phyloP scores from a whole-genome alignment of 2,113 vertebrate species.

The Colossoma macropomum region DNA sequence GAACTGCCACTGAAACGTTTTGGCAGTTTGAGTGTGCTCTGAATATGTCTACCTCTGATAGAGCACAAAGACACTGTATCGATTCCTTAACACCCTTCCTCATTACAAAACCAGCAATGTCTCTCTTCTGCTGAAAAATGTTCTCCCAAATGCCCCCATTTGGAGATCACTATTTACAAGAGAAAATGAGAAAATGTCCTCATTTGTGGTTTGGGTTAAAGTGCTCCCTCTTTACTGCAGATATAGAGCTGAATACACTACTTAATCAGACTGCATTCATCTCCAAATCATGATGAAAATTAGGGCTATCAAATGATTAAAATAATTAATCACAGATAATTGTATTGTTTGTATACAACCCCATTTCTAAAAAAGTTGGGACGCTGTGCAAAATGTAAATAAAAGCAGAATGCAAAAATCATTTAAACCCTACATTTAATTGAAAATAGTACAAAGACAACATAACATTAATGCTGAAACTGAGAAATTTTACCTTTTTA shows the following conservation, averaged over 20 bases:
- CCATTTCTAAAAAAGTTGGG: too few species aligned
- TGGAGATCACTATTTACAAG: not conserved
- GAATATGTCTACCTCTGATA: not conserved
- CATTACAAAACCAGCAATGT: not conserved
- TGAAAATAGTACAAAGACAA: too few species aligned
- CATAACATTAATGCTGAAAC: too few species aligned
- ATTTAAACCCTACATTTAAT: too few species aligned
- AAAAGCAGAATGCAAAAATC: too few species aligned
- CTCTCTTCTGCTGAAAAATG: not conserved
- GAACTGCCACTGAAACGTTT: too few species aligned
- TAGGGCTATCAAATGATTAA: too few species aligned
- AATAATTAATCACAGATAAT: too few species aligned
- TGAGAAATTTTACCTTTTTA: too few species aligned
- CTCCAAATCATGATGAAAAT: too few species aligned
- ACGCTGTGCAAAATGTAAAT: too few species aligned
- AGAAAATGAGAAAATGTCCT: not conserved
- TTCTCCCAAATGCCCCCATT: constrained; percentile 7
- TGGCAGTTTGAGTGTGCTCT: constrained; percentile 8
- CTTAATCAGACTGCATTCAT: not conserved
- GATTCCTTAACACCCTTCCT: not conserved
- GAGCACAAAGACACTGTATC: not conserved
- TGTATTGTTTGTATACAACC: too few species aligned
- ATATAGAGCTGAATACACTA: not conserved
- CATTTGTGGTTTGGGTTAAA: constrained; percentile 25
- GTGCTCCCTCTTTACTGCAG: not conserved